Base-by-base conservation (phyloP, 2,797 vertebrate genomes). In the Chromis chromis region DNA sequence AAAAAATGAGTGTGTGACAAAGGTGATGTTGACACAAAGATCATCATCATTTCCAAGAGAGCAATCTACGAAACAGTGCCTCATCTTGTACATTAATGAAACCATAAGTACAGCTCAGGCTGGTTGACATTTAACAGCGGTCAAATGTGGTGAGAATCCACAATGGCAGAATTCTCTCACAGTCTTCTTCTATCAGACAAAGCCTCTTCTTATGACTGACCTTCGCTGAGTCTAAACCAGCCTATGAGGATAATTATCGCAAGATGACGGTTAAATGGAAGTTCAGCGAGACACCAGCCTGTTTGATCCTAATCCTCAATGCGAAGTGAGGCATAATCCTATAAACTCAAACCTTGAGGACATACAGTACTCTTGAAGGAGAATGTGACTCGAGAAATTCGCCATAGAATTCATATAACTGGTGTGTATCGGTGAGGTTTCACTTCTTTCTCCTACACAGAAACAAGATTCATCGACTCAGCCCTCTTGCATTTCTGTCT, bases 241-340 rank as follows among this genome's bases (percentile, higher is more conserved):
- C 56, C 13, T 57, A 76, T 27, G 65, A 62, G 12, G 65, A 62
- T 81, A 42, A 86, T 74, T 25, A 60, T 62, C 17, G 40, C 49
- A 58, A 44, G 46, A 78, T 70, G 79, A 69, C 36, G 50, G 70
- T 70, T 68, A 42, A 57, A 79, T 66, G 7, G 58, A 60, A 50
- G 14, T 58, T 49, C 11, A 80, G 16, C 52, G 44, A 70, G 82
- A 82, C 71, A 79, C 61, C 67, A 64, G 36, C n/a, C 65, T 65
- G 58, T 86, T 83, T 85, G 82, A 90, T 88, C 70, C 25, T 88
- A 84, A 84, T 85, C 82, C 77, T 57, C 31, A 6, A 44, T 50
- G 61, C 21, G 19, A 19, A 72, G 49, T 3, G 17, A 2, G 17
- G 24, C 16, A 59, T 84, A 84, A 88, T 86, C 85, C 79, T 50